Conservation (phyloP, 1,140 invertebrate genomes). For the Dinoponera quadriceps region DNA sequence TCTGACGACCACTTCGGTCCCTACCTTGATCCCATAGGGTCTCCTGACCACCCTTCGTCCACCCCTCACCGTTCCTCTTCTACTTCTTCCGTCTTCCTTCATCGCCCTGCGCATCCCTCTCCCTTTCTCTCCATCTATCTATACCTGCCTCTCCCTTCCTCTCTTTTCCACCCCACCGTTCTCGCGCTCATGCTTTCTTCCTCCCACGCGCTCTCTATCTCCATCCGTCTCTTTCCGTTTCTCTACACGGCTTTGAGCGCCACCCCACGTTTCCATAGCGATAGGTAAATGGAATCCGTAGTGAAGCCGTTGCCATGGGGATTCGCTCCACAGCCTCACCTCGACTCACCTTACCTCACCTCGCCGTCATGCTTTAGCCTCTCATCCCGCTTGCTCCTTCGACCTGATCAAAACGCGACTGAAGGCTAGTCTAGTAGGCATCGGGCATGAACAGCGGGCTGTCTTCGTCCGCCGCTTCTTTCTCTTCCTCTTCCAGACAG, state of each 20-base stretch:
- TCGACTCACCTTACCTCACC: slow-evolving; percentile 77
- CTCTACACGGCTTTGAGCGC: slow-evolving; percentile 79
- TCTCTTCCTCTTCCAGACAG: slow-evolving; percentile 75
- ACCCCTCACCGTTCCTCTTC: slow-evolving; percentile 52
- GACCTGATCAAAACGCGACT: slow-evolving; percentile 75
- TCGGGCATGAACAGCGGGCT: slow-evolving; percentile 61
- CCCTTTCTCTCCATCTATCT: slow-evolving; percentile 26
- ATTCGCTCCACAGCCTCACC: slow-evolving; percentile 83
- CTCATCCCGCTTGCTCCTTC: slow-evolving; percentile 73
- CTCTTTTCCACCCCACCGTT: slow-evolving; percentile 35
- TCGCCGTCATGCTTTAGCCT: slow-evolving; percentile 70
- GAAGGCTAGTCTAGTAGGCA: slow-evolving; percentile 69
- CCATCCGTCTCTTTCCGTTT: slow-evolving; percentile 64
- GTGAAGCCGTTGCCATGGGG: slow-evolving; percentile 84
- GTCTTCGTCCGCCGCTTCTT: slow-evolving; percentile 64
- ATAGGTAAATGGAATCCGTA: slow-evolving; percentile 86
- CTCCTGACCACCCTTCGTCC: slow-evolving; percentile 62
- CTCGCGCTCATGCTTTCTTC: slow-evolving; percentile 46
- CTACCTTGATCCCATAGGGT: slow-evolving; percentile 64
- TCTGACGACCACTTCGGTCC: slow-evolving; percentile 69
- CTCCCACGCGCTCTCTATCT: slow-evolving; percentile 67
- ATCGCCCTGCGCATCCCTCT: slow-evolving; percentile 18
- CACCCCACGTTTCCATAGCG: slow-evolving; percentile 85
- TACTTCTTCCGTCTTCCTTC: slow-evolving; percentile 56
- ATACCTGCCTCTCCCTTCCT: too few relatives aligned